Evolutionary conservation across 1,140 invertebrate species (phyloP).

Genomic region (Heliconius hermathena): DNA sequence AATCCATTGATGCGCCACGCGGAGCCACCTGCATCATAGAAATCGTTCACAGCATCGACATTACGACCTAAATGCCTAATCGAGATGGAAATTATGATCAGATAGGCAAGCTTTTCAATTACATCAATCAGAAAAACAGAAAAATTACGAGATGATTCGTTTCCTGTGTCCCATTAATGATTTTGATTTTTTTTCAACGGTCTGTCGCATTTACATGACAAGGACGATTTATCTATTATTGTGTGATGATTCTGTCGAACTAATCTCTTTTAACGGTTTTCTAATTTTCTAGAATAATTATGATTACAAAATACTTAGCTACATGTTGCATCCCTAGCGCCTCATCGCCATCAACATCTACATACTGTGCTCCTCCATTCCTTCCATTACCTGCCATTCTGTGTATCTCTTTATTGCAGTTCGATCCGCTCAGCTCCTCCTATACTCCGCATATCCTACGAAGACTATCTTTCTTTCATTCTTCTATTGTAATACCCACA

Average conservation of each 20-base stretch:
- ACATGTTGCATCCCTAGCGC: neutral
- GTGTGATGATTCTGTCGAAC: slow-evolving; percentile 33
- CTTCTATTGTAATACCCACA: too few species aligned
- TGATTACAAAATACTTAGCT: neutral
- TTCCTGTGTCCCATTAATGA: slow-evolving; percentile 67
- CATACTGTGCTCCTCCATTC: too few species aligned
- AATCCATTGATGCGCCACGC: slow-evolving; percentile 67
- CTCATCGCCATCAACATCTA: too few species aligned
- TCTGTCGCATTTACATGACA: slow-evolving; percentile 56
- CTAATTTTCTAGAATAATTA: neutral
- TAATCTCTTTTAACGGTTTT: neutral
- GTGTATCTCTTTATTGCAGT: too few species aligned
- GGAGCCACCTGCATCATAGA: slow-evolving; percentile 52
- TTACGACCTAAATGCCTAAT: slow-evolving; percentile 69
- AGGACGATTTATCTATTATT: slow-evolving; percentile 54
- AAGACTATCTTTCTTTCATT: too few species aligned
- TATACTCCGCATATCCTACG: too few species aligned
- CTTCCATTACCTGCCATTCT: too few species aligned
- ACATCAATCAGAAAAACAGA: slow-evolving; percentile 62
- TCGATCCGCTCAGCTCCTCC: too few species aligned
- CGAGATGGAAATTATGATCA: slow-evolving; percentile 70
- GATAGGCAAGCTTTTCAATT: slow-evolving; percentile 65
- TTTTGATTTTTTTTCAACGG: slow-evolving; percentile 54
- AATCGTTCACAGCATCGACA: slow-evolving; percentile 57
- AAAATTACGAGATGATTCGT: slow-evolving; percentile 70